Conservation (phyloP, 2,113 vertebrate genomes). For the Gila orcuttii region DNA sequence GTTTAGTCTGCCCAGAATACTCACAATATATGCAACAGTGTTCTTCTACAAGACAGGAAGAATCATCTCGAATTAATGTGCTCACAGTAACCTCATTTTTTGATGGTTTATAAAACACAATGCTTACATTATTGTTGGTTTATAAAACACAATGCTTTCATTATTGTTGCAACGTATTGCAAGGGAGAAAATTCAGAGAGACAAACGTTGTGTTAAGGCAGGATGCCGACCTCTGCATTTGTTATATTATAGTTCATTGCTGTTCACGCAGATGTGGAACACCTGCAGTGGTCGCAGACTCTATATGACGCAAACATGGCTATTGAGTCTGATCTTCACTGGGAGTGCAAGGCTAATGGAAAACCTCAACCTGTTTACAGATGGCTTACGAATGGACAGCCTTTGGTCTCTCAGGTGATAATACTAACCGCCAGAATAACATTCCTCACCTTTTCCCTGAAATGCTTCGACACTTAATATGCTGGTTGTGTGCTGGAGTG, state of each 20-base stretch:
- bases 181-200: not conserved
- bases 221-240: slow-evolving; percentile 3
- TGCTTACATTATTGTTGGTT: slow-evolving; percentile 4
- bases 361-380: slow-evolving; percentile 82
- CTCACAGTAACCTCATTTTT: slow-evolving; percentile 56
- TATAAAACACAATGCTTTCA: slow-evolving; percentile 30
- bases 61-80: slow-evolving; percentile 57
- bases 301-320: slow-evolving; percentile 83
- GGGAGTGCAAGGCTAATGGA: slow-evolving; percentile 87
- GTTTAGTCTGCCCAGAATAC: slow-evolving; percentile 53
- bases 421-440: not conserved
- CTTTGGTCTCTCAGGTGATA: slow-evolving; percentile 76
- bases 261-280: slow-evolving; percentile 70
- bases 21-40: slow-evolving; percentile 42
- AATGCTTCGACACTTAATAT: not conserved
- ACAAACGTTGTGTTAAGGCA: slow-evolving; percentile 8
- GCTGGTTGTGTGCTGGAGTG: not conserved
- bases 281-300: slow-evolving; percentile 84
- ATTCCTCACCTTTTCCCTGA: not conserved
- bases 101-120: slow-evolving; percentile 38
- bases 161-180: slow-evolving; percentile 26
- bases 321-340: slow-evolving; percentile 83
- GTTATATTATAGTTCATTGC: not conserved
- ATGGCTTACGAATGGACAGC: slow-evolving; percentile 87
- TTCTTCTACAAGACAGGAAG: slow-evolving; percentile 36